Base-by-base conservation (phyloP, 1,140 invertebrate species). In the Ditylenchus dipsaci region DNA sequence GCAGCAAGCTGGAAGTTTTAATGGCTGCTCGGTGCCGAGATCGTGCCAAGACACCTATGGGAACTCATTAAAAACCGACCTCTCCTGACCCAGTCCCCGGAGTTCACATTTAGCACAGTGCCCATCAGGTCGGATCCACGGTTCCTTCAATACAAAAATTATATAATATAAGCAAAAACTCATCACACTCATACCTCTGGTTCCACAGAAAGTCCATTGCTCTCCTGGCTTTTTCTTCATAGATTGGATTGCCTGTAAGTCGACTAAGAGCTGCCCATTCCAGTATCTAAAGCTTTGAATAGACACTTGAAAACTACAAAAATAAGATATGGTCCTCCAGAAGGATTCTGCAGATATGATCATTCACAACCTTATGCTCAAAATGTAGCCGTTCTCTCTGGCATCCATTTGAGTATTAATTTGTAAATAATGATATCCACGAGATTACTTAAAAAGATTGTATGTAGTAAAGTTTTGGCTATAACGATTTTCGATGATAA, bases 161-260 rank as follows among this genome's bases (percentile, higher is more conserved):
- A 8, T 53, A 5, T 45, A 45, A 17, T 1, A 53, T 8, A 17
- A 53, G n/a, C 15, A 3, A 53, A 53, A 53, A 21, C n/a, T 45
- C 43, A 45, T 13, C 11, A 45, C 11, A 45, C 43, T n/a, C n/a
- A 38, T 97, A 92, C 43, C 95, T 84, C 82, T 95, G 90, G 81
- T 90, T 89, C 95, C 95, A 98, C 45, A 98, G 84, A 68, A 92
- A 90, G 83, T 97, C 93, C 93, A 98, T 96, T 0, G 94, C 92
- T 81, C 89, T 90, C 76, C 93, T 90, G 0, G 93, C 93, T 84
- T 95, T 94, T 79, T 92, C 89, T 87, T 90, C 95, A 85, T 94
- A 98, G 61, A 96, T 87, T 17, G 89, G 87, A 83, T 95, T 91
- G 26, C 92, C 93, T 53, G 92, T 93, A 19, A 97, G 86, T 21